Conservation (phyloP, 2,113 vertebrate species). For the Catharus fuscescens region DNA sequence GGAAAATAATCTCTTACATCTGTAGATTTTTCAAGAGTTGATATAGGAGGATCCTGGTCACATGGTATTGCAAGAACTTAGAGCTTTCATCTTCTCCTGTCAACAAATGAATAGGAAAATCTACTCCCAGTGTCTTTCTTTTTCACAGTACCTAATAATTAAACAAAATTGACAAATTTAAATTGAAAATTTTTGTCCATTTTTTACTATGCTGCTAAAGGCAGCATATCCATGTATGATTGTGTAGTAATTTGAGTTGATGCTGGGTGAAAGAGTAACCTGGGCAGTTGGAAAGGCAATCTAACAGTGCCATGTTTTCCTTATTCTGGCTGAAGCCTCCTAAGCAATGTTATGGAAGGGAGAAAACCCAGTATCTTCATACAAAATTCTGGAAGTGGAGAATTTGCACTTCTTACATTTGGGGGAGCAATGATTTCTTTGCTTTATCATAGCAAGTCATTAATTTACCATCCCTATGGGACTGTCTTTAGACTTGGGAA, state of each 20-base stretch:
- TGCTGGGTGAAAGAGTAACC: not conserved
- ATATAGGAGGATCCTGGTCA: not conserved
- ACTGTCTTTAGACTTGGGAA: not conserved
- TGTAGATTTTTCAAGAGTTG: not conserved
- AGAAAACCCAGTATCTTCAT: not conserved
- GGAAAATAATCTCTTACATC: not conserved
- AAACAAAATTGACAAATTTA: not conserved
- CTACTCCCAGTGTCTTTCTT: not conserved
- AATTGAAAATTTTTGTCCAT: not conserved
- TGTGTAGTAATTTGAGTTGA: not conserved
- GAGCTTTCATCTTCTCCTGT: not conserved
- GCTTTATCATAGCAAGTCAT: not conserved
- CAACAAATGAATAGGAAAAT: not conserved
- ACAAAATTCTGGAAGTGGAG: not conserved
- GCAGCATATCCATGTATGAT: not conserved
- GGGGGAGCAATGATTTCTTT: not conserved
- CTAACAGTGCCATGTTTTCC: not conserved
- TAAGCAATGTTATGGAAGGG: not conserved
- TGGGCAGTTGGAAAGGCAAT: not conserved
- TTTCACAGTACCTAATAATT: not conserved
- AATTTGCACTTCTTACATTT: not conserved
- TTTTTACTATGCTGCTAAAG: not conserved
- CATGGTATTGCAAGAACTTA: not conserved
- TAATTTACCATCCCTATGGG: not conserved
- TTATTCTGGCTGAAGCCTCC: not conserved